These are phyloP conservation scores for Nephila pilipes DNA, from an alignment of 1,140 invertebrate genomes.

Conservation along the genomic window DNA sequence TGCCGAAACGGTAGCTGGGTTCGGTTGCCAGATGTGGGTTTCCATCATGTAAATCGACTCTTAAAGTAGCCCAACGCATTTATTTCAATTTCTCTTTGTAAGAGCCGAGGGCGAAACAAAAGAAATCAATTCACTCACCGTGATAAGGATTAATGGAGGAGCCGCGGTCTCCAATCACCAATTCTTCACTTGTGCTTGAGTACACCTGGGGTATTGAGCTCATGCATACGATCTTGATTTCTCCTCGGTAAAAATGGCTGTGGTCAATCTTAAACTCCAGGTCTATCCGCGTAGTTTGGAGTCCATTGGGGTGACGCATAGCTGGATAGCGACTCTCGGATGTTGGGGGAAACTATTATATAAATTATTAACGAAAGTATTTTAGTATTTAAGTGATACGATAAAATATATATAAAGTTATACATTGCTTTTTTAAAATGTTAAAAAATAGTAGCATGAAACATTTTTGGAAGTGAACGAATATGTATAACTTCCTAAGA, in stretches of 20 bases:
- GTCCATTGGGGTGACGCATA: conserved; percentile 67
- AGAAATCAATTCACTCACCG: conserved; percentile 70
- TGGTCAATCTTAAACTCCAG: conserved; percentile 75
- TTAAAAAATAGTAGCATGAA: too few relatives aligned
- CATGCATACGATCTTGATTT: conserved; percentile 76
- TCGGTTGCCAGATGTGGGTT: conserved; percentile 29
- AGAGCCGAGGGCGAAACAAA: conserved; percentile 36
- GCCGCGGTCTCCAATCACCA: conserved; percentile 75
- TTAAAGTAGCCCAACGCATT: conserved; percentile 37
- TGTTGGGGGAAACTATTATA: conserved; percentile 61
- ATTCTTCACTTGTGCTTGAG: conserved; percentile 77
- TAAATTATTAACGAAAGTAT: too few relatives aligned
- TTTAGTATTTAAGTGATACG: too few relatives aligned
- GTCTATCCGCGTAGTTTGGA: conserved; percentile 68
- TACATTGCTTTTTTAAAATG: too few relatives aligned
- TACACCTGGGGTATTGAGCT: conserved; percentile 77
- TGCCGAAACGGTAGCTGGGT: neutral
- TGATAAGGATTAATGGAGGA: conserved; percentile 76
- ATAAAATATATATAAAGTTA: too few relatives aligned
- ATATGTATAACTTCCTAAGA: too few relatives aligned
- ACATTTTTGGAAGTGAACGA: too few relatives aligned
- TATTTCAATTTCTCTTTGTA: conserved; percentile 64
- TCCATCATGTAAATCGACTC: conserved; percentile 45
- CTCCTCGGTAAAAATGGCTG: conserved; percentile 70
- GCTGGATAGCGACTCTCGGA: conserved; percentile 68